Evolutionary conservation across 2,113 vertebrate species (phyloP), one percentile per base, ranked within the genome.

Genomic region (Protomyctophum bolini): DNA sequence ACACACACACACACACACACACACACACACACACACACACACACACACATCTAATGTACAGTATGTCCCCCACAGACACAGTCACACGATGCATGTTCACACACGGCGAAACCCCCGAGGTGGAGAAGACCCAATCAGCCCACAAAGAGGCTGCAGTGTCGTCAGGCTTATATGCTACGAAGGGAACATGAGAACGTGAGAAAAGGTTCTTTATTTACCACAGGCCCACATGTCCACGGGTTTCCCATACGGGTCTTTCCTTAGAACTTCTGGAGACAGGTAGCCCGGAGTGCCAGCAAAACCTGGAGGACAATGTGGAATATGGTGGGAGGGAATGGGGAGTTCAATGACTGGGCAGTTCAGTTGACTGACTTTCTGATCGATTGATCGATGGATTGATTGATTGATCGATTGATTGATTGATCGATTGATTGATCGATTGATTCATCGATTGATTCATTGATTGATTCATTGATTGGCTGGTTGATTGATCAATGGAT

Each of bases 161-260:
- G 21, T 46, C 7, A 63, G 48, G 33, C 10, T 62, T 64, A 28
- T 7, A 9, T 9, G 57, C 15, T 15, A 21, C 14, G n/a, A 57
- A 57, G 56, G 21, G 57, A 41, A 12, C 49, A 50, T 11, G 3
- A 50, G 46, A 5, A 21, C 10, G n/a, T 9, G 8, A 50, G n/a
- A 49, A 9, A 41, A 49, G 4, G 62, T 70, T 71, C 73, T 96
- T 96, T 95, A 99, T 96, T 96, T 95, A 99, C 97, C 97, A 75
- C 97, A 99, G 6, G 97, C 97, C 97, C 97, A 99, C 97, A 99
- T 98, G 87, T 99, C 97, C 89, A 98, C 97, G 46, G 97, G 96
- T 83, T 99, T 99, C 77, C 97, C 97, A 90, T 99, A 99, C 1
- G 97, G 97, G 89, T 99, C 97, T 92, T 99, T 99, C 77, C 97